Evolutionary conservation across 2,888 invertebrate species (phyloP), one percentile per base, ranked within the genome.

Genomic region (Choristoneura rosaceana): DNA sequence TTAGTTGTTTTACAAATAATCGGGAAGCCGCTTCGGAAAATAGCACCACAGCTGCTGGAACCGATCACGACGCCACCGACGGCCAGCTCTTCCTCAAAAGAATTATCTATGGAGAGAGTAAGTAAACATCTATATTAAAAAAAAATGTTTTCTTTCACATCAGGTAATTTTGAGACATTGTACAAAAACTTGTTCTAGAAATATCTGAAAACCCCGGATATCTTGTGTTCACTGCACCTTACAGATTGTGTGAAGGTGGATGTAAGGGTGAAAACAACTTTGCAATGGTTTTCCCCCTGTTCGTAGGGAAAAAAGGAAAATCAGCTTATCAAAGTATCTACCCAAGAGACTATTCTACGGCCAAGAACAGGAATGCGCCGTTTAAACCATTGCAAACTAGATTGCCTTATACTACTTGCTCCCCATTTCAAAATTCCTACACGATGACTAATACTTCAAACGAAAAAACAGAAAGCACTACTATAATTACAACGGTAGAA

Each of bases 171-270:
- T 64, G n/a, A 8, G 34, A 64, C 59, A n/a, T 38, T 66, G 12
- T 41, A 15, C 41, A 69, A 74, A 76, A 79, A 38, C 38, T 78
- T 71, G 80, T 90, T 90, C 83, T 90, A 92, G 90, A 82, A 71
- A 74, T 79, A 68, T 50, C 76, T 62, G 59, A 77, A 38, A 81
- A 67, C 47, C 87, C 89, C 2, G 83, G 78, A 64, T 77, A 82
- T 52, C 80, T 92, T 74, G 73, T 86, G 73, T 93, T 93, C 75
- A 92, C 92, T 64, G 92, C 92, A 33, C 92, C 92, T 12, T 91
- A 86, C 76, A 89, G 80, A 80, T 76, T 92, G 12, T 89, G 89
- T 76, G 82, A 87, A 12, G 87, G 87, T 15, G 85, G 82, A 38
- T 87, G 86, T 73, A 79, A 82, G 45, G 70, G 70, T 5, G 74